A percentile compares a stretch with the other conserved stretches of the same genome.
Conservation (phyloP, 2,797 vertebrate species). For the Rhinella marina region DNA sequence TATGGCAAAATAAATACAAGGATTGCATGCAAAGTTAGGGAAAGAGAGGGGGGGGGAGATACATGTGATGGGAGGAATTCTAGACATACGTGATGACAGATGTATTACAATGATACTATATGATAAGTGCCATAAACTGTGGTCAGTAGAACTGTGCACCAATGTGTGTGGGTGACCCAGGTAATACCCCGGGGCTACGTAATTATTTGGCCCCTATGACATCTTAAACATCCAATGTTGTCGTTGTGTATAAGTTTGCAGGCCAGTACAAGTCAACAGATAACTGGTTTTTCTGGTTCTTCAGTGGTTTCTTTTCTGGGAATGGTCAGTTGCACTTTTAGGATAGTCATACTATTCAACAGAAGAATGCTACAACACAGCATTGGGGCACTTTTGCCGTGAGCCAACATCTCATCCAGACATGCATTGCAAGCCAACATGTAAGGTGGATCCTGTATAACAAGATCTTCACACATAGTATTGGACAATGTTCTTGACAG, state of each 20-base stretch:
- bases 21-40: conserved; percentile 45
- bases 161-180: neutral
- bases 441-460: no score
- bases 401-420: no score
- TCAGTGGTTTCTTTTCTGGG: neutral
- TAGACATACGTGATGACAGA: conserved; percentile 18
- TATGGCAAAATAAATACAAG: conserved; percentile 63
- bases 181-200: neutral
- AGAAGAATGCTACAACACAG: no score
- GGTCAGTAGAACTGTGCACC: neutral
- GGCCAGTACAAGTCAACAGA: neutral
- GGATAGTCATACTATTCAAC: no score
- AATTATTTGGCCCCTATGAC: neutral
- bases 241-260: neutral
- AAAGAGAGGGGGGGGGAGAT: conserved; percentile 7
- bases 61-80: conserved; percentile 29
- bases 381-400: no score
- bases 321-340: neutral
- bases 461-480: no score
- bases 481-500: no score
- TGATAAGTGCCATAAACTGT: conserved; percentile 30
- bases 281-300: neutral
- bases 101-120: conserved; percentile 7
- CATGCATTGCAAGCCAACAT: no score
- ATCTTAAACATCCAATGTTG: neutral